Conservation (phyloP, 2,888 invertebrate genomes). For the Sarcophaga caerulescens region DNA sequence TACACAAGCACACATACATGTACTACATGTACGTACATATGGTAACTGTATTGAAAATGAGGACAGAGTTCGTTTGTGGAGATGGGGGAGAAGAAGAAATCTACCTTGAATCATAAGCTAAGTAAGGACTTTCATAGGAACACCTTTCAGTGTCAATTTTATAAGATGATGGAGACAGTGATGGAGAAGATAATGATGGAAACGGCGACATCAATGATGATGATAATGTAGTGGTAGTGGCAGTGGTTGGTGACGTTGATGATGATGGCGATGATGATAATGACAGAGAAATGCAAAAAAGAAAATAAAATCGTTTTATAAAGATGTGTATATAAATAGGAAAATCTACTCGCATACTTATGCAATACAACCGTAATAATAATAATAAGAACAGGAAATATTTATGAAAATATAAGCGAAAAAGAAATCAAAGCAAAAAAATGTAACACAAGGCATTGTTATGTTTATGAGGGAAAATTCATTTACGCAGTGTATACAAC, state of each 20-base stretch:
- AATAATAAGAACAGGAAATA: conserved; percentile 42
- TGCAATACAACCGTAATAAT: conserved; percentile 43
- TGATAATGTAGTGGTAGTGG: conserved; percentile 28
- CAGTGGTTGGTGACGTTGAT: conserved; percentile 1
- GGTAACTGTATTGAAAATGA: background rate
- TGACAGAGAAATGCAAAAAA: conserved; percentile 61
- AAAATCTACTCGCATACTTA: background rate
- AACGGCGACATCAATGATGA: conserved; percentile 26
- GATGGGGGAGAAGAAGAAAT: conserved; percentile 18
- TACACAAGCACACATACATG: background rate
- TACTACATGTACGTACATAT: background rate
- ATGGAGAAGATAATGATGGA: conserved; percentile 6
- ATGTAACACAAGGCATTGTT: conserved; percentile 27
- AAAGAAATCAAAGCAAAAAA: conserved; percentile 44
- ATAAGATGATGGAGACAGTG: conserved; percentile 53
- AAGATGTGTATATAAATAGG: background rate
- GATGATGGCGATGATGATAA: conserved; percentile 33
- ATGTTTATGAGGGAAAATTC: conserved; percentile 52
- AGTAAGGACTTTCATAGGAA: conserved; percentile 79
- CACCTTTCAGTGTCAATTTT: conserved; percentile 72
- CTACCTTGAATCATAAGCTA: conserved; percentile 81
- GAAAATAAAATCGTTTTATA: conserved; percentile 20
- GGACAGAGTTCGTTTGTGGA: background rate
- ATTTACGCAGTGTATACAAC: conserved; percentile 20
- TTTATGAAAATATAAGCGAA: conserved; percentile 54